A percentile compares a stretch with the other conserved stretches of the same genome.
These are phyloP conservation scores for Eriocheir sinensis DNA, from an alignment of 1,140 invertebrate species.

Conservation along the genomic window DNA sequence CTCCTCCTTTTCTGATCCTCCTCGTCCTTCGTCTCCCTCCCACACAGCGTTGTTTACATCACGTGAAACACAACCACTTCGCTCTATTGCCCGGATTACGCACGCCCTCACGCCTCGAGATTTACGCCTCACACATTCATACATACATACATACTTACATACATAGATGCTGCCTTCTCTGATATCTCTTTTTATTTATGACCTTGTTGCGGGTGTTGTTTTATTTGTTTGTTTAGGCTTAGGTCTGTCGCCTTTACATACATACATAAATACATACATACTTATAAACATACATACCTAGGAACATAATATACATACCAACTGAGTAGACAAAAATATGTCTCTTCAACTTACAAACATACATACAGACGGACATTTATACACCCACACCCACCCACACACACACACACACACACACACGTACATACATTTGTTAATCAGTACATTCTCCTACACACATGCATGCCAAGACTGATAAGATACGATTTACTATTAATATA, in stretches of 20 bases:
- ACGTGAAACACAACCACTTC: not conserved
- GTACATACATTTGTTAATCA: no score
- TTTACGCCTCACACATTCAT: not conserved
- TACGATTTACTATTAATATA: no score
- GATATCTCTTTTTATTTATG: no score
- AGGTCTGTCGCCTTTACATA: no score
- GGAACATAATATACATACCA: no score
- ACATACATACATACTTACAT: constrained; percentile 34
- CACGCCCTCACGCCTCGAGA: not conserved
- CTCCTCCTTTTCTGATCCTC: not conserved
- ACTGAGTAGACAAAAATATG: no score
- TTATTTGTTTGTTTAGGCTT: no score
- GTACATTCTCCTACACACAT: not conserved
- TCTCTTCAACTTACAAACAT: not conserved
- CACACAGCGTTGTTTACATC: not conserved
- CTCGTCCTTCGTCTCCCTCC: not conserved
- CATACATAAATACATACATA: constrained; percentile 32
- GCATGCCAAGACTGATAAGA: no score
- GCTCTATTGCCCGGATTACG: not conserved
- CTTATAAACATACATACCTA: not conserved
- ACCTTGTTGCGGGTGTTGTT: no score
- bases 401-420: constrained; percentile 20
- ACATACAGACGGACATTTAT: not conserved
- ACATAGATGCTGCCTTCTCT: no score
- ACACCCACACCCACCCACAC: not conserved